Base-by-base conservation (phyloP, 2,888 invertebrate species). In the Philereme vetulata region DNA sequence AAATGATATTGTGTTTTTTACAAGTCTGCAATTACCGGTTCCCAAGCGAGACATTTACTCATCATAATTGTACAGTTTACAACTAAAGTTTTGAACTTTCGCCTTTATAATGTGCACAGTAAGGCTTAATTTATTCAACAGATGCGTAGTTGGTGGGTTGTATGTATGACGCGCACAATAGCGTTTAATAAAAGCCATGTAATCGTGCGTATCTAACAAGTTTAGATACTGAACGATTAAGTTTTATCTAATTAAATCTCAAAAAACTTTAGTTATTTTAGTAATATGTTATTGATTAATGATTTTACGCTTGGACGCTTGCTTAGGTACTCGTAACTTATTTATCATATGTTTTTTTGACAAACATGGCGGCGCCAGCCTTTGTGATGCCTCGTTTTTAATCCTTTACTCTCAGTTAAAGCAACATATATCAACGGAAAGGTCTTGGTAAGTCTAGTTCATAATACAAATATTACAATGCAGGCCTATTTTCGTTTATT, bases 131-230 rank as follows among this genome's bases (percentile, higher is more conserved):
- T 35, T 44, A 5, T 45, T 36, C 44, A 43, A 9, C 45, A 36
- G 6, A 36, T 36, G 7, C 11, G 11, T 7, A 32, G 11, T 21
- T 44, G 5, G 10, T 32, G 42, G 33, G 34, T 36, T 40, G 51
- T 48, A 43, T 42, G 35, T 48, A 45, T 53, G 56, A 50, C 48
- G 46, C 52, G 44, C 33, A 53, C 38, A 7, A 38, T 38, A 38
- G 7, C 32, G n/a, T 45, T n/a, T 46, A 47, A 49, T 21, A 40
- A 59, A 53, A 43, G 5, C 36, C 21, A 51, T 51, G 54, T 54
- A 51, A 56, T 55, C 46, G 48, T 47, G 56, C 62, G 66, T 60
- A 56, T 44, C 64, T 56, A 64, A 66, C 54, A 49, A 52, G 35
- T 54, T 42, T 42, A 42, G 42, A 42, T 42, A 42, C 8, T n/a